Conservation (phyloP, 2,888 invertebrate genomes). For the Nysson spinosus region DNA sequence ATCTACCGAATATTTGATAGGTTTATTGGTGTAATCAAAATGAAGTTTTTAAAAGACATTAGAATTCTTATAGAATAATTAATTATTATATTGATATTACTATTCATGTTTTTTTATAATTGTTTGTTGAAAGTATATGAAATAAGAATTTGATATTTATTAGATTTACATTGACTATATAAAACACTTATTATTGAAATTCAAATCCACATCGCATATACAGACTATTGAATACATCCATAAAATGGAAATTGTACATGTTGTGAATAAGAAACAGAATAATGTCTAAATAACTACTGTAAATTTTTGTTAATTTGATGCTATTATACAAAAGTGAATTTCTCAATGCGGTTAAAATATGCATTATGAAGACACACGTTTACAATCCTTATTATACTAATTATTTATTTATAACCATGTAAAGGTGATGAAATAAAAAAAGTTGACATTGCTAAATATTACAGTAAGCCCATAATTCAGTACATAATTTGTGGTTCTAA, state of each 20-base stretch:
- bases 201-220: conserved; percentile 10
- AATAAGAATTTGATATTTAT: no score
- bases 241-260: conserved; percentile 6
- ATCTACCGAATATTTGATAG: no score
- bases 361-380: background rate
- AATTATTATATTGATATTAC: conserved; percentile 5
- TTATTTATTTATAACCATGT: conserved; percentile 3
- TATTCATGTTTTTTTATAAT: no score
- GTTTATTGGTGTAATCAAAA: no score
- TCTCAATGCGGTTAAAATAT: background rate
- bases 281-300: conserved; percentile 8
- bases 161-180: conserved; percentile 5
- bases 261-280: conserved; percentile 22
- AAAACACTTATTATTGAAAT: conserved; percentile 1
- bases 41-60: background rate
- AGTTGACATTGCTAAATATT: no score
- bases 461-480: no score
- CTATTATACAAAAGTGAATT: background rate
- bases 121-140: no score
- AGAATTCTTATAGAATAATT: conserved; percentile 1
- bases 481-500: no score
- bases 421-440: background rate
- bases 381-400: background rate
- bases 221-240: conserved; percentile 1
- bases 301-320: background rate